phyloP scores from a whole-genome alignment of 2,113 vertebrate species.

The Austrofundulus limnaeus region DNA sequence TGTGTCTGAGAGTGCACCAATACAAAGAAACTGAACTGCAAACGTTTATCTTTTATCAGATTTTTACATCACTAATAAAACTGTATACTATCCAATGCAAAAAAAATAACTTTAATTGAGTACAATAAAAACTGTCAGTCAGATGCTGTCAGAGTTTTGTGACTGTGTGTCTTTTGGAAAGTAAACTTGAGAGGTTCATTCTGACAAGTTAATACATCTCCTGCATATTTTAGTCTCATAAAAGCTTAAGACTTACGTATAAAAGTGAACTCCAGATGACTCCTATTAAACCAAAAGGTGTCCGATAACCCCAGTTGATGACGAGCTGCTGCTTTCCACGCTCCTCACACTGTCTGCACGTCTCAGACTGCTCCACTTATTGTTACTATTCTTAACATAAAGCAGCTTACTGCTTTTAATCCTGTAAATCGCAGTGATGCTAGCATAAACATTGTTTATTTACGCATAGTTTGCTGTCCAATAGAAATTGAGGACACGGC shows the following conservation, averaged over 20 bases:
- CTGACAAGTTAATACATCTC: no score
- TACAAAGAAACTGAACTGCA: no score
- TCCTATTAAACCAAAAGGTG: neutral
- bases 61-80: no score
- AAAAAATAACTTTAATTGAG: no score
- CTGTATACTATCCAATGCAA: no score
- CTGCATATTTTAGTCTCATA: neutral
- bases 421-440: slow-evolving; percentile 75
- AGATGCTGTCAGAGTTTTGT: neutral
- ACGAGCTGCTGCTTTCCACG: slow-evolving; percentile 18
- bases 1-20: no score
- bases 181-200: no score
- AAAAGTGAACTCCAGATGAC: neutral
- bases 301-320: neutral
- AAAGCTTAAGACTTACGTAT: slow-evolving; percentile 27
- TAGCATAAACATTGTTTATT: slow-evolving; percentile 33
- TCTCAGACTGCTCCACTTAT: slow-evolving; percentile 80
- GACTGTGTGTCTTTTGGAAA: no score
- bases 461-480: neutral
- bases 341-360: slow-evolving; percentile 24
- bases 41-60: no score
- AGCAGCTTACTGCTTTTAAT: slow-evolving; percentile 90
- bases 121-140: neutral
- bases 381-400: slow-evolving; percentile 86
- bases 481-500: neutral